These are phyloP conservation scores for Lysandra coridon DNA, from an alignment of 2,888 invertebrate genomes.

Conservation along the genomic window DNA sequence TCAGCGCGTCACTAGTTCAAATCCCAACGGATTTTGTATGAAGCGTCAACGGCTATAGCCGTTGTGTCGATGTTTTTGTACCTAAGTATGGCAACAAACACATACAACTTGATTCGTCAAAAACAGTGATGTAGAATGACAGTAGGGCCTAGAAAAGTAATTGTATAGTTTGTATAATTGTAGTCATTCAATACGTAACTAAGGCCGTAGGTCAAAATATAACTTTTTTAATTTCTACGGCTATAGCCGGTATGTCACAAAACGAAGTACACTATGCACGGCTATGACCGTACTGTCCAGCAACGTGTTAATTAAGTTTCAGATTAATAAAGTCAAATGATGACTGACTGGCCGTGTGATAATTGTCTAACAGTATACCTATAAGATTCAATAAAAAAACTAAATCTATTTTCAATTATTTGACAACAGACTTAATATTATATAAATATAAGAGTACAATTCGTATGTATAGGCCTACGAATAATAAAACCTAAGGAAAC, in stretches of 20 bases:
- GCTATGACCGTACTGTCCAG: not conserved
- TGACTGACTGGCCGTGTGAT: too few relatives aligned
- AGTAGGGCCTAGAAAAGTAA: not conserved
- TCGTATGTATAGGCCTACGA: too few relatives aligned
- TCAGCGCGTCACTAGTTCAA: too few relatives aligned
- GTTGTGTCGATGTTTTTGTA: not conserved
- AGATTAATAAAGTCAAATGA: too few relatives aligned
- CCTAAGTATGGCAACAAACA: not conserved
- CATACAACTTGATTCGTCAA: not conserved
- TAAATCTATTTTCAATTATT: too few relatives aligned
- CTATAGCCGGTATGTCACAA: not conserved
- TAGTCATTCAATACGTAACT: not conserved
- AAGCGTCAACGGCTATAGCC: not conserved
- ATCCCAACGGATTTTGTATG: not conserved
- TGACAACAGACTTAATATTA: too few relatives aligned
- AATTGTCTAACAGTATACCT: too few relatives aligned
- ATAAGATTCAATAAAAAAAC: too few relatives aligned
- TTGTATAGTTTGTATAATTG: not conserved
- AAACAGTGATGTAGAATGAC: not conserved
- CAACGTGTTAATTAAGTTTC: not conserved
- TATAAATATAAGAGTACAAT: too few relatives aligned
- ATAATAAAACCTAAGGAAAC: too few relatives aligned
- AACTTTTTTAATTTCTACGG: not conserved
- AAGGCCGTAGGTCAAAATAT: not conserved
- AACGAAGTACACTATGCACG: not conserved